Evolutionary conservation across 2,888 invertebrate genomes (phyloP), one percentile per base, ranked within the genome.

Genomic region (Tenthredo scrophulariae): DNA sequence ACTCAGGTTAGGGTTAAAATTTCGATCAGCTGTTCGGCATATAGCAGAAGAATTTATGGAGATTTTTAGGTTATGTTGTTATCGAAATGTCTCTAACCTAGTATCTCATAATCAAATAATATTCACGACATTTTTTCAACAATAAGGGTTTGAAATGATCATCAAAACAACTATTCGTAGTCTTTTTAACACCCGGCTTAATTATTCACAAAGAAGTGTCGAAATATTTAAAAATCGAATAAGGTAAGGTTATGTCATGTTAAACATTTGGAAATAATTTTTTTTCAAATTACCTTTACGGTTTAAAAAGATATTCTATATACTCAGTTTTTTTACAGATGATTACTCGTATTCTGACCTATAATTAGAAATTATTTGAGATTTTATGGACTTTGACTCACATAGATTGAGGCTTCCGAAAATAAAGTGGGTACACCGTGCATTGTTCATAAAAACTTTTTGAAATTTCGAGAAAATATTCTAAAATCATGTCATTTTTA

Each of bases 151-250:
- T 1, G 9, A 40, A 62, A 80, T 80, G 80, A 22, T 62, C 1
- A 80, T 80, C n/a, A 80, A 58, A 62, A 80, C 37, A 7, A 62
- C 26, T 2, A 58, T 80, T 37, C 58, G 80, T 13, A 58, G 37
- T 40, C 62, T 80, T 58, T 62, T 80, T 0, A 80, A 80, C 18
- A 37, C 40, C 0, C 62, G 33, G 22, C 6, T 18, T 1, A 62
- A 80, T 40, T 80, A n/a, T 37, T 80, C 62, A 1, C 37, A 62
- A 40, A 80, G 40, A 80, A 62, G 40, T 80, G 37, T 33, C 15
- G 40, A 62, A 62, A 62, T 80, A 80, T 62, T 80, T 67, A 33
- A 33, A 67, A 67, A 67, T 33, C 67, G 33, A 67, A 6, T 67
- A 7, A 67, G 67, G 33, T 72, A 22, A 62, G 62, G 62, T n/a